These are phyloP conservation scores for Furcifer pardalis DNA, from an alignment of 2,797 vertebrate species.

Conservation along the genomic window DNA sequence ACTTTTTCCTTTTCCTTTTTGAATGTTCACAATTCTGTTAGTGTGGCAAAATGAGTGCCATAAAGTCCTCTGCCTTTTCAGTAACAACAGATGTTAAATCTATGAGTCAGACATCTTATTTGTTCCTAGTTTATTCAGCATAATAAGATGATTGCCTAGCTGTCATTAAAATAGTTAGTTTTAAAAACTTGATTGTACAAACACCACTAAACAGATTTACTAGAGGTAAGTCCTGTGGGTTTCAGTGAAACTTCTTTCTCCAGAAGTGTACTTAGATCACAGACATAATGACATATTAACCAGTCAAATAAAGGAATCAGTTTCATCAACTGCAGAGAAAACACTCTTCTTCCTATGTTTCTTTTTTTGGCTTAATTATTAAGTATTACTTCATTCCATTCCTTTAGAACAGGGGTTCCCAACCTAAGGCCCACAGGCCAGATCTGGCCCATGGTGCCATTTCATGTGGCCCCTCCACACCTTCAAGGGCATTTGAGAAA, in stretches of 20 bases:
- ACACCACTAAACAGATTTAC: not conserved
- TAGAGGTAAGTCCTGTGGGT: not conserved
- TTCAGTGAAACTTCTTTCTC: not conserved
- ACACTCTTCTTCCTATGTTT: not conserved
- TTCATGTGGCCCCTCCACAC: too few relatives aligned
- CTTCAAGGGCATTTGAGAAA: too few relatives aligned
- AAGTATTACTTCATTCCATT: not conserved
- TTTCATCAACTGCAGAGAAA: not conserved
- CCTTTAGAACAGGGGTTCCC: not conserved
- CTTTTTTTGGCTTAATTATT: not conserved
- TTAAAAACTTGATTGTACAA: constrained; percentile 38
- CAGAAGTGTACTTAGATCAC: not conserved
- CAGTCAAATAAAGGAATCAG: not conserved
- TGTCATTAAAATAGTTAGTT: constrained; percentile 39
- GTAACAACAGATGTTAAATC: constrained; percentile 42
- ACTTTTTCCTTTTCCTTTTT: constrained; percentile 23
- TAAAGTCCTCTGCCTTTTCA: constrained; percentile 42
- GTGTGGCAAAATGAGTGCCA: constrained; percentile 37
- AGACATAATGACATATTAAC: not conserved
- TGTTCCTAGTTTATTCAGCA: constrained; percentile 41
- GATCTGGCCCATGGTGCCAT: too few relatives aligned
- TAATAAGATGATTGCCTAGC: constrained; percentile 8
- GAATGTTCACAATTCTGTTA: constrained; percentile 48
- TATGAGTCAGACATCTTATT: constrained; percentile 44
- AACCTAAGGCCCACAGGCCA: too few relatives aligned